Percentiles rank a stretch among this genome's conserved stretches.
These are phyloP conservation scores for Musca domestica DNA, from an alignment of 1,140 invertebrate genomes.

Conservation along the genomic window DNA sequence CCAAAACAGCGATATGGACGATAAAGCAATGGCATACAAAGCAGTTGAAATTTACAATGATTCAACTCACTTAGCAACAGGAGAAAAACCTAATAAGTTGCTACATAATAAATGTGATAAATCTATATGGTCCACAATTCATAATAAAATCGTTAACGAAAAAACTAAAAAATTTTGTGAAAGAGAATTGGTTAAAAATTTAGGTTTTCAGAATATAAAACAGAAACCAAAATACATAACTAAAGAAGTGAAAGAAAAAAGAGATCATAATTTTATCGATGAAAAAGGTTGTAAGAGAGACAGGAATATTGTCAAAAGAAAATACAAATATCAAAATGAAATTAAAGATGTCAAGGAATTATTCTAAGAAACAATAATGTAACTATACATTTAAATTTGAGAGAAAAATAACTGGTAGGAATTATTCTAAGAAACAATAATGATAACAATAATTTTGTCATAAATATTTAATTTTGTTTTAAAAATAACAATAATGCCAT, in stretches of 20 bases:
- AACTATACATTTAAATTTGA: too few species aligned
- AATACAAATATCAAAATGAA: too few species aligned
- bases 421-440: too few species aligned
- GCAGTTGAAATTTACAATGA: neutral
- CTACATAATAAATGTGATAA: neutral
- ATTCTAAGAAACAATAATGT: too few species aligned
- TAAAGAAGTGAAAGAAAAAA: constrained; percentile 3
- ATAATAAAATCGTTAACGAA: neutral
- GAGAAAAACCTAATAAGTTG: too few species aligned
- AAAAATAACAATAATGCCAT: too few species aligned
- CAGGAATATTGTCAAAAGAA: too few species aligned
- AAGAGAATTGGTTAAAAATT: constrained; percentile 15
- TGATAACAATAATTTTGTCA: too few species aligned
- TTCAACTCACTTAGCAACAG: neutral
- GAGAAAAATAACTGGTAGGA: too few species aligned
- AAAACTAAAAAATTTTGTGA: neutral
- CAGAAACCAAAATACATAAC: constrained; percentile 23
- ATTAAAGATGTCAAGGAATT: too few species aligned
- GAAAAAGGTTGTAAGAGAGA: constrained; percentile 3
- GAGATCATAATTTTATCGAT: constrained; percentile 2
- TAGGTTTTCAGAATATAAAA: constrained; percentile 17
- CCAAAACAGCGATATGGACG: neutral
- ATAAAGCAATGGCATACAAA: neutral
- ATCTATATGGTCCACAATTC: neutral
- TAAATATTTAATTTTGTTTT: too few species aligned